Evolutionary conservation across 2,797 vertebrate genomes (phyloP), one percentile per base, ranked within the genome.

Genomic region (Artibeus lituratus): DNA sequence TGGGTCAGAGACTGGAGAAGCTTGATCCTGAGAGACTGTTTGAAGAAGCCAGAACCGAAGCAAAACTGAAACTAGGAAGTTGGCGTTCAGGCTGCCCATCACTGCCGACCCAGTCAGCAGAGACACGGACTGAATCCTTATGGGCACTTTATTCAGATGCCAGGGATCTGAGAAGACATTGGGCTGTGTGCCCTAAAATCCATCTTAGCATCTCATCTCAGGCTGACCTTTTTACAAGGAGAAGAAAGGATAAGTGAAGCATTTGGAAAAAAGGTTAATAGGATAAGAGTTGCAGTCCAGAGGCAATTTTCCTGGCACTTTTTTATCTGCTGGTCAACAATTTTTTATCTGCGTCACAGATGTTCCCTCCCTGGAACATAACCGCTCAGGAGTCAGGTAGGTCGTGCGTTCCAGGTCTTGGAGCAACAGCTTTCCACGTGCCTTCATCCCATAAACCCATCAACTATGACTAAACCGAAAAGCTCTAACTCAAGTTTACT

Each of bases 1-100:
- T 14, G 73, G 16, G 62, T 69, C 87, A 5, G 6, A 87, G 21
- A 21, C 3, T 18, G 51, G 92, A 37, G 76, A 78, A 44, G 7
- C 1, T 11, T 29, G 44, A 2, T 74, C 57, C 59, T 37, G 42
- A 94, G 47, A 42, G 87, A 92, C 49, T 57, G n/a, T 55, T 76
- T 83, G 77, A 84, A 94, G 72, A 94, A 92, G 55, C 16, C 18
- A 2, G 22, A 85, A 72, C 29, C 37, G 80, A 97, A 90, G 37
- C 29, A 78, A 74, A 62, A 19, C 65, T 37, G 62, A 65, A 65
- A 16, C 62, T 3, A 14, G 62, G 18, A 65, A n/a, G 62, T 0
- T 65, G 62, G 29, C 62, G 2, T 65, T n/a, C 32, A 32, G 32
- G 62, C 62, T 18, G 62, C 62, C 62, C 7, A 32, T 65, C 62